Percentiles rank a stretch among this genome's conserved stretches.
These are phyloP conservation scores for Eubasilissa splendida DNA, from an alignment of 2,888 invertebrate species.

Conservation along the genomic window DNA sequence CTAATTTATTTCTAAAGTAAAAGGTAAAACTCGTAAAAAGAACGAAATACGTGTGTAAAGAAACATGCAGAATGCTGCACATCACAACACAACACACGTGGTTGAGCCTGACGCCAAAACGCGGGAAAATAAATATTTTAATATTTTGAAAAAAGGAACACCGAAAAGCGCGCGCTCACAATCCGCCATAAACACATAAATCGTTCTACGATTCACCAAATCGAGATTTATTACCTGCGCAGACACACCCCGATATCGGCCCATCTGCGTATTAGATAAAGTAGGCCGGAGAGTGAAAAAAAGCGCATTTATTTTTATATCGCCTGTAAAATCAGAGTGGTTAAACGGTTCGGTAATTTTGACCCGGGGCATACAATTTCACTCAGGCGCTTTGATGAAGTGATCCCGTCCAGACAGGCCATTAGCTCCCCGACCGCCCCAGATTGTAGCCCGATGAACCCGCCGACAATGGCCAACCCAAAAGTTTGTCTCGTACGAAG, in stretches of 20 bases:
- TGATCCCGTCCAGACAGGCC: constrained; percentile 27
- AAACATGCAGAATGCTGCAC: too few species aligned
- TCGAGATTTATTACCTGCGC: constrained; percentile 57
- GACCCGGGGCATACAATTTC: constrained; percentile 25
- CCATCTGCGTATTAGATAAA: constrained; percentile 7
- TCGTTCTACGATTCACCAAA: constrained; percentile 47
- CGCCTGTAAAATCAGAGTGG: background rate
- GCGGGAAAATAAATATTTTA: constrained; percentile 28
- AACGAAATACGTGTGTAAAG: too few species aligned
- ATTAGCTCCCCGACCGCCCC: constrained; percentile 48
- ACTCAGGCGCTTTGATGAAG: constrained; percentile 2
- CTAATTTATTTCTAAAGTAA: too few species aligned
- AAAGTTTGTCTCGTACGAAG: constrained; percentile 54
- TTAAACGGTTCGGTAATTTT: background rate
- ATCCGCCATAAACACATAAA: constrained; percentile 45
- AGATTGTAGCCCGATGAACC: constrained; percentile 57
- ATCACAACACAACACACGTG: constrained; percentile 42
- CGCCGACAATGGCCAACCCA: constrained; percentile 56
- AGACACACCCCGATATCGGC: constrained; percentile 38
- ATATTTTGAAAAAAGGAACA: constrained; percentile 14
- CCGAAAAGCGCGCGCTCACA: constrained; percentile 34
- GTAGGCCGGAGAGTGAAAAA: background rate
- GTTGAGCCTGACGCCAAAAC: constrained; percentile 21
- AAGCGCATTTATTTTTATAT: background rate
- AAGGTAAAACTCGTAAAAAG: too few species aligned